These are phyloP conservation scores for Crotalus tigris DNA, from an alignment of 2,113 vertebrate species.

Conservation along the genomic window DNA sequence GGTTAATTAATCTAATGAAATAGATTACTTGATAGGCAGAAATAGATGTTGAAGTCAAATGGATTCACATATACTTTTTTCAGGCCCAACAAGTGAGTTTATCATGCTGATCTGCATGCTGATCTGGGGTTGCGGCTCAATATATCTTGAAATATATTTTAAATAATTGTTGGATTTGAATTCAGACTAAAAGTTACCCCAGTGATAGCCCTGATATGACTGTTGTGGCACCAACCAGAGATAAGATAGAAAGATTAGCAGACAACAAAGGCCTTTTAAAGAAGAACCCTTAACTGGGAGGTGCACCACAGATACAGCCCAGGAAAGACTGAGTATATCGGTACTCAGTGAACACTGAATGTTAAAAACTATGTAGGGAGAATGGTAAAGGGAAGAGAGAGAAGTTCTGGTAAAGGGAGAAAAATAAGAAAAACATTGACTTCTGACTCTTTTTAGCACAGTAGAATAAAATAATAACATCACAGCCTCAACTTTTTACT, in stretches of 20 bases:
- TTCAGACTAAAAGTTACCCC: too few relatives aligned
- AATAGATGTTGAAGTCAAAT: background rate
- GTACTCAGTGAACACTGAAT: background rate
- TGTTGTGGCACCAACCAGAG: background rate
- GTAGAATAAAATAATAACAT: background rate
- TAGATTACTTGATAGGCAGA: background rate
- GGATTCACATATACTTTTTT: background rate
- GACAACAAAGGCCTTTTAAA: background rate
- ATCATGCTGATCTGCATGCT: background rate
- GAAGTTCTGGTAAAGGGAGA: background rate
- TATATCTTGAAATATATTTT: background rate
- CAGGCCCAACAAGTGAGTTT: background rate
- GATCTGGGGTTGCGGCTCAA: background rate
- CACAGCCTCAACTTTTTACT: background rate
- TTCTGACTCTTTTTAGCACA: background rate
- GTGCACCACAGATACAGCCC: background rate
- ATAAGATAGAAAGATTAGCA: background rate
- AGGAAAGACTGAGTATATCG: background rate
- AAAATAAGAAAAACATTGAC: background rate
- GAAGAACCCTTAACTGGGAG: background rate
- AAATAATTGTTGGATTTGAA: background rate
- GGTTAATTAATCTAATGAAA: background rate
- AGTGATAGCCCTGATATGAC: too few relatives aligned
- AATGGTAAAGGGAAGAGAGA: background rate
- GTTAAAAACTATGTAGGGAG: background rate